Percentiles rank a stretch among this genome's conserved stretches.
Conservation (phyloP, 2,888 invertebrate species). For the Agelastica alni region DNA sequence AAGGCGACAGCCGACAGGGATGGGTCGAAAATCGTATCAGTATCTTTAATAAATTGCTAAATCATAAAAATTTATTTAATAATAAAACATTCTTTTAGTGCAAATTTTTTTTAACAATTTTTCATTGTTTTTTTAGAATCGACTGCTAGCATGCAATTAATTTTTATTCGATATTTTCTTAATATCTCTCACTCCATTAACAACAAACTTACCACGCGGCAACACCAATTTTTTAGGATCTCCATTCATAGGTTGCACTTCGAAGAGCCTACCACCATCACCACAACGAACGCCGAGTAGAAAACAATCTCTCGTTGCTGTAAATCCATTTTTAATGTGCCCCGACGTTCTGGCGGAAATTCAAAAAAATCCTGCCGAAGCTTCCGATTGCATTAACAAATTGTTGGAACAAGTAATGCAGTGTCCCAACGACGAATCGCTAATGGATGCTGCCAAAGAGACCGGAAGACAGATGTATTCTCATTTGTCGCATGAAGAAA, state of each 20-base stretch:
- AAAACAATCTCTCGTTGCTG: constrained; percentile 66
- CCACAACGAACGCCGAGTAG: constrained; percentile 75
- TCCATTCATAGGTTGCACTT: constrained; percentile 58
- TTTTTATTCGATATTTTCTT: too few relatives aligned
- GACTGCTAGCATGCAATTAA: too few relatives aligned
- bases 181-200: too few relatives aligned
- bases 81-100: too few relatives aligned
- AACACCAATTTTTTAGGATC: constrained; percentile 50
- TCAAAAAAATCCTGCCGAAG: constrained; percentile 52
- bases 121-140: too few relatives aligned
- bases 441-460: constrained; percentile 88
- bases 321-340: constrained; percentile 66
- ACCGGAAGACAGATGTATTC: constrained; percentile 82
- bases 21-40: too few relatives aligned
- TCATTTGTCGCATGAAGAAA: constrained; percentile 68
- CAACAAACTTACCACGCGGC: too few relatives aligned
- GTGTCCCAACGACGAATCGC: constrained; percentile 71
- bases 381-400: constrained; percentile 54
- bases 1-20: too few relatives aligned
- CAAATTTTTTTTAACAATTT: too few relatives aligned
- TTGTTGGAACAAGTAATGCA: constrained; percentile 61
- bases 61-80: too few relatives aligned
- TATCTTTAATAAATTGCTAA: too few relatives aligned
- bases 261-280: constrained; percentile 74
- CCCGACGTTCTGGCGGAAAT: constrained; percentile 53